A percentile compares a stretch with the other conserved stretches of the same genome.
Evolutionary conservation across 1,140 invertebrate species (phyloP).

Genomic region (Kradibia gibbosae): DNA sequence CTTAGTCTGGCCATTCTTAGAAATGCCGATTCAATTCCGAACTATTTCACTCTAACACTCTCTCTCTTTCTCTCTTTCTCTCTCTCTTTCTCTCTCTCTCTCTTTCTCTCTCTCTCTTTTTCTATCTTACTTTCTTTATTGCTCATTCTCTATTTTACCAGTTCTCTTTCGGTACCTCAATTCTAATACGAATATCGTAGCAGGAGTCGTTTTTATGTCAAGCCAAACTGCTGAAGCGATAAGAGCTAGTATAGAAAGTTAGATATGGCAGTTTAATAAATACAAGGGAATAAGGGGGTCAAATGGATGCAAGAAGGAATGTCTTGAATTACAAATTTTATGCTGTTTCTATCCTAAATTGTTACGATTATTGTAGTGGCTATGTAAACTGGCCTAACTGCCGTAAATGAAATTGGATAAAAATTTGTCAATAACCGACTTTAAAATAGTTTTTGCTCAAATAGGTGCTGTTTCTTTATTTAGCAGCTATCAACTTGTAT

Average conservation of each 20-base stretch:
- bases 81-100: slow-evolving; percentile 44
- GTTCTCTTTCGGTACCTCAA: slow-evolving; percentile 21
- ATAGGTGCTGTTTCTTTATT: not conserved
- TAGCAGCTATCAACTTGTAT: not conserved
- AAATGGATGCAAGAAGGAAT: slow-evolving; percentile 10
- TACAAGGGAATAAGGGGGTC: slow-evolving; percentile 9
- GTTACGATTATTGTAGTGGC: slow-evolving; percentile 46
- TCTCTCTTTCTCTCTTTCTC: not conserved
- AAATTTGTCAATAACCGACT: slow-evolving; percentile 21
- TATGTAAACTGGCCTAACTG: not conserved
- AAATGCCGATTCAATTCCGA: slow-evolving; percentile 1
- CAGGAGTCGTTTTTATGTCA: slow-evolving; percentile 36
- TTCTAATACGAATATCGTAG: slow-evolving; percentile 44
- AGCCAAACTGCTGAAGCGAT: slow-evolving; percentile 39
- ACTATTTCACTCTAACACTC: slow-evolving; percentile 2
- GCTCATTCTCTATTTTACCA: slow-evolving; percentile 35
- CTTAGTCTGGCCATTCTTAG: slow-evolving; percentile 15
- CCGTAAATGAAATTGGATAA: slow-evolving; percentile 25
- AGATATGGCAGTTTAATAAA: slow-evolving; percentile 29
- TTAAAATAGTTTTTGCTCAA: slow-evolving; percentile 2
- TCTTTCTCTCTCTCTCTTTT: slow-evolving; percentile 2
- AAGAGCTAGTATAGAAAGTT: slow-evolving; percentile 23
- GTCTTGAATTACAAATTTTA: slow-evolving; percentile 43
- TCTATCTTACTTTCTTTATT: not conserved
- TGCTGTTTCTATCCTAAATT: slow-evolving; percentile 25